Evolutionary conservation across 2,113 vertebrate genomes (phyloP), one percentile per base, ranked within the genome.

Genomic region (Lagopus leucura): DNA sequence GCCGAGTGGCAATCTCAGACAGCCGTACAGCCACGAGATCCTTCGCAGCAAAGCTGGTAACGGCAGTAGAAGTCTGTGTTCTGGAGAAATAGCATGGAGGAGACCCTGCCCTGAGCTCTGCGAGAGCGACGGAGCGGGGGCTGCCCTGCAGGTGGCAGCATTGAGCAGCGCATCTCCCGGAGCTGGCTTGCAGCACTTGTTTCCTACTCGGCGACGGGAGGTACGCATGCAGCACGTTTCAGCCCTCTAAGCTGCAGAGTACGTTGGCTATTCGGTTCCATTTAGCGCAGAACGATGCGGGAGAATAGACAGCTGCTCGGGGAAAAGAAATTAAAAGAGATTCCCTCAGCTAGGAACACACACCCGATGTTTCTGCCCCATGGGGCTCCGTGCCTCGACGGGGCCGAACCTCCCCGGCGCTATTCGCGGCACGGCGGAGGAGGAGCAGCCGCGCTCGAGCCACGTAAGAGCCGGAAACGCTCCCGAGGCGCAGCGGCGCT

Each of bases 81-180:
- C 15, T 18, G 54, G 55, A 22, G 50, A 10, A 45, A 17, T 0
- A n/a, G 28, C 20, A 1, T 9, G 2, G 8, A 14, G 8, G 16
- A 28, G 30, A 57, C 16, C 30, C 16, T 32, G 30, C 30, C 13
- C 28, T 32, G 30, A 16, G 55, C 4, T 57, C 55, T 58, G 55
- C 30, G 30, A 43, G 10, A 57, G 30, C 18, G 30, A 19, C 8
- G 54, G 34, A 22, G 60, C 3, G 42, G 6, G 42, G 32, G 38
- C 28, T 54, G 71, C 11, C 97, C 98, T 93, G 97, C 61, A 98
- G 98, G 92, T 97, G 98, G 98, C 98, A 97, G 97, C 97, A 97
- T 98, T 96, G 97, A 98, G 98, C 93, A 97, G 93, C 3, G 13
- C 60, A 74, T 89, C 81, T 82, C 88, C 45, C 2, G 24, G 76